Conservation (phyloP, 2,113 vertebrate species). For the Pundamilia nyererei region DNA sequence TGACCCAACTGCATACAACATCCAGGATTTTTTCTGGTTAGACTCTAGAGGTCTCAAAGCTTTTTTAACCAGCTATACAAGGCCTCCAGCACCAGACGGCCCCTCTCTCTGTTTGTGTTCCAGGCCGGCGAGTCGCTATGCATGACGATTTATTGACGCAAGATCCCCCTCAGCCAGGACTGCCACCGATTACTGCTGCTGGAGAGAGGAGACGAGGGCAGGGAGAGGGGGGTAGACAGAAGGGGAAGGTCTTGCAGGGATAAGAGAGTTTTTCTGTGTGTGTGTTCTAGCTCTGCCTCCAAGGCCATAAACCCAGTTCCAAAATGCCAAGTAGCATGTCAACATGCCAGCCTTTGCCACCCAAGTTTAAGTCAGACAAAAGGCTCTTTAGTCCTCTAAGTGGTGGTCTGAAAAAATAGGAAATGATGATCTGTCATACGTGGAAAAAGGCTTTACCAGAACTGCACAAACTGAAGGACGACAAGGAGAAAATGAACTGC, state of each 20-base stretch:
- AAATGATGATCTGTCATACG: conserved; percentile 46
- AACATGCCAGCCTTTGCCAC: conserved; percentile 57
- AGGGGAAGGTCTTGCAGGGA: not conserved
- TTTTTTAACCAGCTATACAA: conserved; percentile 26
- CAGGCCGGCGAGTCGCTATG: conserved; percentile 57
- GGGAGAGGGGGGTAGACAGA: not conserved
- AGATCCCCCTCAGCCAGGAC: conserved; percentile 54
- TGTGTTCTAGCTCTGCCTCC: conserved; percentile 51
- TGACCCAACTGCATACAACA: not conserved
- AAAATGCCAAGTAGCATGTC: conserved; percentile 61
- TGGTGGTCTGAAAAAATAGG: conserved; percentile 28
- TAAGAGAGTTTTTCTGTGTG: conserved; percentile 45
- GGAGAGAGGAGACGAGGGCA: conserved; percentile 2
- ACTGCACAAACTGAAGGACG: conserved; percentile 8
- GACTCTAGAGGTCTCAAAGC: not conserved
- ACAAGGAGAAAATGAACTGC: conserved; percentile 16
- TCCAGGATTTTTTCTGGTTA: not conserved
- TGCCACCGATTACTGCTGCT: conserved; percentile 62
- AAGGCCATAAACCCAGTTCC: conserved; percentile 58
- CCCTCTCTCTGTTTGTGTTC: conserved; percentile 62
- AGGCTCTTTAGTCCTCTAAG: conserved; percentile 33
- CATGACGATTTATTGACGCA: conserved; percentile 71
- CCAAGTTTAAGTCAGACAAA: conserved; percentile 56
- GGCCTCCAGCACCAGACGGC: conserved; percentile 53
- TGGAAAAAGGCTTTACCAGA: conserved; percentile 20